Evolutionary conservation across 1,140 invertebrate genomes (phyloP), one percentile per base, ranked within the genome.

Genomic region (Danaus plexippus): DNA sequence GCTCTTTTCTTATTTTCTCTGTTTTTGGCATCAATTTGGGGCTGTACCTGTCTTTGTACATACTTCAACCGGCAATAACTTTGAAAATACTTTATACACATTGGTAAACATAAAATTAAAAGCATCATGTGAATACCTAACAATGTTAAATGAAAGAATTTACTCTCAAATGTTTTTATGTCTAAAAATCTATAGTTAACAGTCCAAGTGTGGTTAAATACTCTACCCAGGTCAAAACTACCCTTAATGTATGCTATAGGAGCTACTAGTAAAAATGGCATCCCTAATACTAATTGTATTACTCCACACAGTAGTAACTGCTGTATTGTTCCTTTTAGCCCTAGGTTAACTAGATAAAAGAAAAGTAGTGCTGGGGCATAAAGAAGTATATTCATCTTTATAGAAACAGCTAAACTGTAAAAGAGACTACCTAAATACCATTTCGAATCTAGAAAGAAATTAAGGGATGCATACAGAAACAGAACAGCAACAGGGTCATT

Each of bases 351-450:
- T n/a, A 99, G 68, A 67, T 98, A 95, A 42, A 96, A 91, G 52
- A 98, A 87, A 9, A 99, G 88, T 11, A 99, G 83, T 12, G 94
- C 97, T 6, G 98, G 98, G 1, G 97, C 92, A 90, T 95, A 99
- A 7, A 99, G 85, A 10, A 99, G 82, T 65, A 99, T 94, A 77
- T 99, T 99, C 98, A 99, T 99, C 89, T 99, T 99, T 0, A 99
- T 89, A 1, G 96, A 98, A 1, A 99, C 97, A 12, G 94, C 98
- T 12, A 98, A 82, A 82, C 97, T 99, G 77, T 93, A 99, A 45
- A 97, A 87, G 18, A 97, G 66, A 85, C 96, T 98, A 2, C 96
- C 98, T 10, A 92, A 68, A 43, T 88, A 90, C 97, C 97, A 99
- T 54, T 90, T 88, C 1, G 92, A 89, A 67, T 93, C 91, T 18